Base-by-base conservation (phyloP, 2,113 vertebrate species). In the Choloepus hoffmanni region DNA sequence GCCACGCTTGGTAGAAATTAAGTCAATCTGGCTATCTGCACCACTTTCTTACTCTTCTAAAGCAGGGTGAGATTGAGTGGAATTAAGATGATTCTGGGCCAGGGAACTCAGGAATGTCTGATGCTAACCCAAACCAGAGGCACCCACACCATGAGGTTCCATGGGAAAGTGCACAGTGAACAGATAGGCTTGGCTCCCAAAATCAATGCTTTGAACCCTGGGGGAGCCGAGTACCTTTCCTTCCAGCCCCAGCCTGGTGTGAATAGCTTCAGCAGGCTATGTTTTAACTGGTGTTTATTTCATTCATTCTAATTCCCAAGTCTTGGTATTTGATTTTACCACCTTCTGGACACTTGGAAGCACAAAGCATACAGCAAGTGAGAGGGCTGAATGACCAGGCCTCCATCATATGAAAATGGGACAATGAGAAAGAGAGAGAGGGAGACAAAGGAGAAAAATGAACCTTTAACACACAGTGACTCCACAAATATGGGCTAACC, bases 241-340 rank as follows among this genome's bases (percentile, higher is more conserved):
- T 5, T 10, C 10, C 65, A 7, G 13, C 5, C 2, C 45, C 65
- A 2, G 0, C 7, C 30, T 9, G 0, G 15, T 6, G 0, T 4
- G 7, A 33, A 23, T 19, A 40, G 62, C 63, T 72, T 70, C n/a
- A 45, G 16, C 1, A 7, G 12, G 19, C 21, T 62, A n/a, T 43
- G 53, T 62, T 50, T 50, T 2, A 5, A 10, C 76, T 4, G 4
- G 16, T 26, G 18, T 33, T 33, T 28, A 2, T n/a, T 63, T 62
- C 5, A 15, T 16, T 58, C 3, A 36, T 50, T 26, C 53, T n/a
- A n/a, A 33, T 83, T 88, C 15, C 24, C 14, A 83, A 14, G 1
- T 33, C 7, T 40, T 19, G 2, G 45, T 48, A 43, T 85, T 63
- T 73, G 43, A 72, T 65, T 63, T 84, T 10, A 45, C 16, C 4